Conservation (phyloP, 2,888 invertebrate species). For the Saturnia japonica region DNA sequence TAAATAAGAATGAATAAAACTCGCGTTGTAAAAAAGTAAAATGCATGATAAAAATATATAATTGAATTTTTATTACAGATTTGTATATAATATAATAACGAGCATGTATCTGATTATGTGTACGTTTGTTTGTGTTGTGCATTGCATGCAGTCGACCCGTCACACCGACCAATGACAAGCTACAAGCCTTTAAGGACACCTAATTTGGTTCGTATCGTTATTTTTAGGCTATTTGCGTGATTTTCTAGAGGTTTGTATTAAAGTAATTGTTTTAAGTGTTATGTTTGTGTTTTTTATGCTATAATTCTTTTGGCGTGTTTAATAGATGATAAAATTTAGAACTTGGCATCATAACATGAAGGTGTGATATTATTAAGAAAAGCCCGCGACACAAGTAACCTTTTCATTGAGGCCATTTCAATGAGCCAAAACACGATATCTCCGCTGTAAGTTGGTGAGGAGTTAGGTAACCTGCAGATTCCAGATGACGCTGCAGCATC, state of each 20-base stretch:
- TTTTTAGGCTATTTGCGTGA: not conserved
- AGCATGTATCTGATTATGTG: constrained; percentile 43
- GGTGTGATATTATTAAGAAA: no score
- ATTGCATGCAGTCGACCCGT: constrained; percentile 71
- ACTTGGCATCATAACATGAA: no score
- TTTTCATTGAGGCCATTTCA: no score
- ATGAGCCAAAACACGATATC: no score
- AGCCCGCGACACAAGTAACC: no score
- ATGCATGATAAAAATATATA: not conserved
- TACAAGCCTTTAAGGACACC: constrained; percentile 64
- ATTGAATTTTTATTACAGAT: constrained; percentile 16
- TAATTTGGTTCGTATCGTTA: constrained; percentile 17
- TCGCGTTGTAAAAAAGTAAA: not conserved
- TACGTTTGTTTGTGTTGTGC: constrained; percentile 63
- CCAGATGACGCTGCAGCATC: no score
- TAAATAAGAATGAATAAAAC: not conserved
- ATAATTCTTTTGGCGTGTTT: no score
- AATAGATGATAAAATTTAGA: no score
- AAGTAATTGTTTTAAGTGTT: not conserved
- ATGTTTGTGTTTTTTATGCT: not conserved
- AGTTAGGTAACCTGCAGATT: no score
- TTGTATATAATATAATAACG: constrained; percentile 16
- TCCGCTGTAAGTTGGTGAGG: no score
- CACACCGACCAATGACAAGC: constrained; percentile 66
- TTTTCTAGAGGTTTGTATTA: not conserved